Percentiles rank a stretch among this genome's conserved stretches.
Conservation (phyloP, 2,113 vertebrate species). For the Strigops habroptila region DNA sequence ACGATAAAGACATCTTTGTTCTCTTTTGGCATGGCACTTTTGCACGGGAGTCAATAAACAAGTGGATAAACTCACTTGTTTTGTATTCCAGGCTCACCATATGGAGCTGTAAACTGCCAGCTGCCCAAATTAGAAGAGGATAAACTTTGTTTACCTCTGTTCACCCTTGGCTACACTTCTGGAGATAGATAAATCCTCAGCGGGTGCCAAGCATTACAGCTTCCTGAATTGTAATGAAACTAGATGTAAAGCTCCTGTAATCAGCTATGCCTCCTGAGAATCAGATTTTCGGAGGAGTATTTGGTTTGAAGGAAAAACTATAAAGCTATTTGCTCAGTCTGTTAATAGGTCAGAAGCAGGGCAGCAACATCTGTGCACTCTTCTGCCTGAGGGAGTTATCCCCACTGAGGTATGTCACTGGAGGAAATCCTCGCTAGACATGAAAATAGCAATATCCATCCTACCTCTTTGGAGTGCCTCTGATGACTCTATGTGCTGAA, state of each 20-base stretch:
- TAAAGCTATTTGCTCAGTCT: neutral
- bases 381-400: neutral
- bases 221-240: neutral
- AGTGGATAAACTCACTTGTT: neutral
- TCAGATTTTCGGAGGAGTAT: rapidly evolving
- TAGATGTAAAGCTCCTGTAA: neutral
- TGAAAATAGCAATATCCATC: neutral
- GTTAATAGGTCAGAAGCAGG: neutral
- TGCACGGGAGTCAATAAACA: neutral
- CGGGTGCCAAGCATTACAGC: neutral
- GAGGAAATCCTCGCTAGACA: neutral
- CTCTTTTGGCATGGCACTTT: rapidly evolving
- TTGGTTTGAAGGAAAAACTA: neutral
- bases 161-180: neutral
- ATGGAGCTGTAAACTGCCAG: neutral
- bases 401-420: rapidly evolving
- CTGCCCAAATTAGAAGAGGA: neutral
- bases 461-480: neutral
- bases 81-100: neutral
- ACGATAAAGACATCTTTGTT: neutral
- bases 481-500: neutral
- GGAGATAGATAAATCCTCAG: neutral
- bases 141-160: neutral
- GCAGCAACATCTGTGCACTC: neutral
- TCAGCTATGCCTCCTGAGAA: neutral